These are phyloP conservation scores for Indicator maculatus DNA, from an alignment of 2,113 vertebrate species.

Conservation along the genomic window DNA sequence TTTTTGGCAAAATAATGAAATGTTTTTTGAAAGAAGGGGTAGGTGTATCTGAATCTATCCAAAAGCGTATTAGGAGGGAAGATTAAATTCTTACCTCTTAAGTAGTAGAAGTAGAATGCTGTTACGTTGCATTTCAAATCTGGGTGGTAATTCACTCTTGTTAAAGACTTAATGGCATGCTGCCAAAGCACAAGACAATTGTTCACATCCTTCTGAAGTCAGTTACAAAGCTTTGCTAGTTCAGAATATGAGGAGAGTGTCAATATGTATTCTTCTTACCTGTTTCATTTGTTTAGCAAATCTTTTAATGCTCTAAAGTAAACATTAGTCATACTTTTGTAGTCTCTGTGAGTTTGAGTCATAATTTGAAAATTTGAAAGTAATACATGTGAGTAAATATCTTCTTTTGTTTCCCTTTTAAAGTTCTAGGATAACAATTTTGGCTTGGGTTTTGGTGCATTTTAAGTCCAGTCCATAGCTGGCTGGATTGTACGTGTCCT, in stretches of 20 bases:
- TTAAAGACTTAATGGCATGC: not conserved
- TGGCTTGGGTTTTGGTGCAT: not conserved
- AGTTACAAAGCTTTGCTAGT: not conserved
- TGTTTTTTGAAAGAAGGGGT: not conserved
- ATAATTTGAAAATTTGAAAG: not conserved
- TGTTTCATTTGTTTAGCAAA: not conserved
- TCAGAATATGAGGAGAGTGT: not conserved
- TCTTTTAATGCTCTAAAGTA: slow-evolving; percentile 11
- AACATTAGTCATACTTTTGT: not conserved
- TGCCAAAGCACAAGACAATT: not conserved
- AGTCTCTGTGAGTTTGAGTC: not conserved
- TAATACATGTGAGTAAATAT: not conserved
- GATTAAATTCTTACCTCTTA: slow-evolving; percentile 1
- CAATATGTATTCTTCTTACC: not conserved
- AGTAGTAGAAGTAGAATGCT: not conserved
- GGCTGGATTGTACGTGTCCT: not conserved
- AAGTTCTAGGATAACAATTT: not conserved
- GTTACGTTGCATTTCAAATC: not conserved
- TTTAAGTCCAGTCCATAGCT: not conserved
- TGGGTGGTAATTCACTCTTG: slow-evolving; percentile 4
- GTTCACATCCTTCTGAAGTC: not conserved
- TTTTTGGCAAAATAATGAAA: not conserved
- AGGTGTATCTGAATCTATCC: not conserved
- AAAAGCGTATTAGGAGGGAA: not conserved
- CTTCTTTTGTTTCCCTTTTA: not conserved